Evolutionary conservation across 2,888 invertebrate species (phyloP).

Genomic region (Pomacea canaliculata): DNA sequence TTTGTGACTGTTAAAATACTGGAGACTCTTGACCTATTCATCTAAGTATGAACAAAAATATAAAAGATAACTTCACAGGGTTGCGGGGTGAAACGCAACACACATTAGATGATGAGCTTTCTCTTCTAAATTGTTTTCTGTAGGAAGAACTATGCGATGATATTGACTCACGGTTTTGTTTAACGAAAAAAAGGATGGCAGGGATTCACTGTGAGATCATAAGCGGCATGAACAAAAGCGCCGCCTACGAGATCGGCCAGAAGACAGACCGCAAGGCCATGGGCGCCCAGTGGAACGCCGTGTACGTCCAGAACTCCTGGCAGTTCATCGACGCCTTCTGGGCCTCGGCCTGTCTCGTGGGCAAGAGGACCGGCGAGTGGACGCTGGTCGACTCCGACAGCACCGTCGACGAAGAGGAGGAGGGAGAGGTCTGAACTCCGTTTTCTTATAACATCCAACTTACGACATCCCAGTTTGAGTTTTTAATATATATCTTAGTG

Average conservation of each 20-base stretch:
- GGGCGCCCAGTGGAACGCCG: conserved; percentile 68
- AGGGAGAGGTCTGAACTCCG: conserved; percentile 24
- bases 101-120: too few species aligned
- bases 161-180: too few species aligned
- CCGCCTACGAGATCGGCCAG: conserved; percentile 64
- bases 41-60: too few species aligned
- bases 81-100: too few species aligned
- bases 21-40: too few species aligned
- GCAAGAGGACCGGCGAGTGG: conserved; percentile 59
- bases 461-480: too few species aligned
- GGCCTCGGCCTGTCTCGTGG: conserved; percentile 65
- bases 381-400: conserved; percentile 59
- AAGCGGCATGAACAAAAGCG: conserved; percentile 67
- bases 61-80: too few species aligned
- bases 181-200: conserved; percentile 52
- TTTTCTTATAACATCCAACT: too few species aligned
- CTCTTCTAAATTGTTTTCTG: too few species aligned
- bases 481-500: too few species aligned
- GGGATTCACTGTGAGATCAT: conserved; percentile 62
- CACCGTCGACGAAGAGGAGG: conserved; percentile 53
- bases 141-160: too few species aligned
- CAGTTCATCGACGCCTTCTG: conserved; percentile 65
- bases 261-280: conserved; percentile 55
- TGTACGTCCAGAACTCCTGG: conserved; percentile 63
- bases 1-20: too few species aligned